Conservation (phyloP, 2,113 vertebrate genomes). For the Butorides virescens region DNA sequence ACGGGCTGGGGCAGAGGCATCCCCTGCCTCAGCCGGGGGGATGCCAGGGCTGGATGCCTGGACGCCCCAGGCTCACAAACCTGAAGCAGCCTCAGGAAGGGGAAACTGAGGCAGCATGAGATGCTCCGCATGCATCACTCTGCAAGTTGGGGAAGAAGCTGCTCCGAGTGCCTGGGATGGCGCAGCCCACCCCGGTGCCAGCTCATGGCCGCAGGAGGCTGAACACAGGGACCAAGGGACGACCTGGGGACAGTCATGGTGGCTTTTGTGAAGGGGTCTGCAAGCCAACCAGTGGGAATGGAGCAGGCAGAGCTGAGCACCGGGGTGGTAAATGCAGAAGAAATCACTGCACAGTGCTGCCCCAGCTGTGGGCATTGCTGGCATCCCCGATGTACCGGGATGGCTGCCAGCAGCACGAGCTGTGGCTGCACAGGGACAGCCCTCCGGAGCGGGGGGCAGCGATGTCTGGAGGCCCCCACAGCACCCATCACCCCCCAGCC, state of each 20-base stretch:
- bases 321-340: background rate
- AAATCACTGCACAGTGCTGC: background rate
- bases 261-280: background rate
- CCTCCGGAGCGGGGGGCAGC: fast-evolving
- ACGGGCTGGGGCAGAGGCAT: background rate
- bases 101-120: background rate
- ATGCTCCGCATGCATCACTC: background rate
- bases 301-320: background rate
- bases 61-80: background rate
- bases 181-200: background rate
- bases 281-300: fast-evolving
- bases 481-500: background rate
- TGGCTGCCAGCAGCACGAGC: fast-evolving
- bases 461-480: background rate
- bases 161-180: fast-evolving
- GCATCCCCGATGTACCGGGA: fast-evolving
- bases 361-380: background rate
- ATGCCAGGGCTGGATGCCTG: background rate
- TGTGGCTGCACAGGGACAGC: background rate
- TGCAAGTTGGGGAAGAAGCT: background rate
- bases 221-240: background rate
- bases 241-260: background rate
- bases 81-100: background rate
- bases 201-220: background rate
- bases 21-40: too few species aligned